Evolutionary conservation across 2,888 invertebrate species (phyloP).

Genomic region (Dicroscelio sp.): DNA sequence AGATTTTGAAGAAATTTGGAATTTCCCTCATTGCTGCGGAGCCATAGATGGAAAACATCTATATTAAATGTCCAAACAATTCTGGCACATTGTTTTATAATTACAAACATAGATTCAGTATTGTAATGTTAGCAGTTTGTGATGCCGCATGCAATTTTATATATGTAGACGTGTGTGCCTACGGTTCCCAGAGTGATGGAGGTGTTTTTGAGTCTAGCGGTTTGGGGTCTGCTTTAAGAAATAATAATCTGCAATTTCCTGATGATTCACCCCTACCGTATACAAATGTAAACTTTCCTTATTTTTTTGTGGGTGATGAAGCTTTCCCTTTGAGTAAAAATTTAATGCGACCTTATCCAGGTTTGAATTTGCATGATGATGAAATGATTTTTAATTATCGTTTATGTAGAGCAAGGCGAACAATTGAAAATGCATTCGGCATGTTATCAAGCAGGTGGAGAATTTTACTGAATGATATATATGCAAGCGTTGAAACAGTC

Average conservation of each 20-base stretch:
- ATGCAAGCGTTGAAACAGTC: constrained; percentile 2
- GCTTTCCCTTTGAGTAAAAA: constrained; percentile 33
- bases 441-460: constrained; percentile 59
- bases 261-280: constrained; percentile 14
- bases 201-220: constrained; percentile 41
- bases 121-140: constrained; percentile 60
- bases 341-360: constrained; percentile 62
- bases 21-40: constrained; percentile 74
- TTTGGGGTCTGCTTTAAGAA: constrained; percentile 1
- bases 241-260: constrained; percentile 47
- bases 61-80: constrained; percentile 3
- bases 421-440: constrained; percentile 65
- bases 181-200: constrained; percentile 59
- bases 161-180: constrained; percentile 18
- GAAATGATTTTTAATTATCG: constrained; percentile 64
- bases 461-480: constrained; percentile 26
- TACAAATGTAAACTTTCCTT: not conserved
- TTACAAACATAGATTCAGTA: constrained; percentile 73
- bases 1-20: constrained; percentile 60
- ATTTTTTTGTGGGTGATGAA: constrained; percentile 54
- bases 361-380: constrained; percentile 24
- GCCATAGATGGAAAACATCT: constrained; percentile 73
- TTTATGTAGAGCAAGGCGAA: constrained; percentile 53
- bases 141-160: constrained; percentile 42
- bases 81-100: constrained; percentile 70